Base-by-base conservation (phyloP, 2,888 invertebrate genomes). In the Agrotis puta region DNA sequence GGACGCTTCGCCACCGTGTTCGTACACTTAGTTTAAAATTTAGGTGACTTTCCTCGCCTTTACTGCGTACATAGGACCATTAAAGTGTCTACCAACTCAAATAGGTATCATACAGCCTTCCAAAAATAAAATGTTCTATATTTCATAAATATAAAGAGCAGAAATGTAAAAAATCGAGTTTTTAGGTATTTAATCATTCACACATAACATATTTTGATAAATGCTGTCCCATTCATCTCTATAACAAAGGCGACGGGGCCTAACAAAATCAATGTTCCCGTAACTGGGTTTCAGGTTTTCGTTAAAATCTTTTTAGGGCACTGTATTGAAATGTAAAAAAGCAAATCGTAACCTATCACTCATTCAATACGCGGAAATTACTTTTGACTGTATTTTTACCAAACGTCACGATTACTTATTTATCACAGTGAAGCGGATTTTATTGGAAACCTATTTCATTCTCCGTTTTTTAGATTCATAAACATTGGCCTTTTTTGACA, bases 191-290 rank as follows among this genome's bases (percentile, higher is more conserved):
- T 63, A 47, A 65, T 74, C 48, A 72, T 74, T 72, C 54, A 53
- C 4, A 63, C 18, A 48, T 51, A 77, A 75, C 50, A 77, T 50
- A 71, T 77, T 73, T 68, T 77, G 67, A 77, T 69, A 58, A 74
- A 69, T 64, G 51, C 56, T 59, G 56, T 39, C 43, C 39, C 61
- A 83, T 82, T 69, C 64, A 70, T 79, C 65, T 70, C 64, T 74
- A 79, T 80, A 71, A 83, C 43, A 48, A 79, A 79, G 47, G 67
- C 57, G 51, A 39, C 43, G 56, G 53, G 51, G 56, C 39, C 58
- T 58, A 16, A 72, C 71, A 67, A 71, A 65, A 74, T 72, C 71
- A 56, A 54, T 66, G 48, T 43, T 56, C 13, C 22, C 39, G 65
- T 27, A 54, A 13, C 16, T n/a, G 22, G 11, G 39, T 22, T 68